These are phyloP conservation scores for Hylia prasina DNA, from an alignment of 2,113 vertebrate species.

Conservation along the genomic window DNA sequence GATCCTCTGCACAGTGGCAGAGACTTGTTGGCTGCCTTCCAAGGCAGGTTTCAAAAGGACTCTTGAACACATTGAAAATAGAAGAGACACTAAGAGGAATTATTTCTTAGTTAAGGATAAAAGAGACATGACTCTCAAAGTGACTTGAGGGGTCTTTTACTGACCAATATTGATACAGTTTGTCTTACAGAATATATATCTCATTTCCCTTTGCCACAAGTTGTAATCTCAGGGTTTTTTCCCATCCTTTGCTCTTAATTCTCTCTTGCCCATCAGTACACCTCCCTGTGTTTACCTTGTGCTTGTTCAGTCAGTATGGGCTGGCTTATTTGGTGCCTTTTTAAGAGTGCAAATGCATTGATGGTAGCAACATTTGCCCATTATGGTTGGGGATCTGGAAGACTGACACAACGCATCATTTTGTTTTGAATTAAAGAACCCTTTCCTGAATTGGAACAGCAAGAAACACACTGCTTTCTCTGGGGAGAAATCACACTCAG, in stretches of 20 bases:
- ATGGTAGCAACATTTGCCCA: background rate
- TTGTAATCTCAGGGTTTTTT: background rate
- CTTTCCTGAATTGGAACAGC: background rate
- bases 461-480: background rate
- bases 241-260: background rate
- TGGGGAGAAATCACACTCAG: background rate
- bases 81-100: background rate
- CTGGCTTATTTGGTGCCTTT: background rate
- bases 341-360: background rate
- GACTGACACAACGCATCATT: background rate
- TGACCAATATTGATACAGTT: background rate
- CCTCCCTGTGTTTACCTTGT: background rate
- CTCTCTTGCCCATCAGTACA: background rate
- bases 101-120: background rate
- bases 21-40: conserved; percentile 23
- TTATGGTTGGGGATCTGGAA: background rate
- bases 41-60: background rate
- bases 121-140: background rate
- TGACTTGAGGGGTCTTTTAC: background rate
- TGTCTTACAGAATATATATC: background rate
- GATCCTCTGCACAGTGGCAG: background rate
- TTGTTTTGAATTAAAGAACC: background rate
- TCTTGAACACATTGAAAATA: background rate
- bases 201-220: background rate
- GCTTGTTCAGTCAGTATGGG: background rate